These are phyloP conservation scores for Leptobrachium leishanense DNA, from an alignment of 2,113 vertebrate genomes.

Conservation along the genomic window DNA sequence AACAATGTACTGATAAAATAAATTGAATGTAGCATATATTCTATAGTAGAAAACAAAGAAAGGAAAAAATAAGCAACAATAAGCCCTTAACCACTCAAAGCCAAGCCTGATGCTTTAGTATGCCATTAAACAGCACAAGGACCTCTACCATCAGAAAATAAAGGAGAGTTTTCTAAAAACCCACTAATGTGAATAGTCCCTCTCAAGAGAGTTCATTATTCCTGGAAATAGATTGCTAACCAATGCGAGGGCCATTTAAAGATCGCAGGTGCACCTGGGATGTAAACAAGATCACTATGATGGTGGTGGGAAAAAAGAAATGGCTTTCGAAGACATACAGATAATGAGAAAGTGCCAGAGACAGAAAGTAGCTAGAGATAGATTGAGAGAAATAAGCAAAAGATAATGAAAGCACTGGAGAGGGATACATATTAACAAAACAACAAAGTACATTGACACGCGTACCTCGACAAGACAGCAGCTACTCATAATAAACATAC, in stretches of 20 bases:
- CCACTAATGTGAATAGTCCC: not conserved
- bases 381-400: too few species aligned
- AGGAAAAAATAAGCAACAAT: not conserved
- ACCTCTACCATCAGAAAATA: not conserved
- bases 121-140: constrained; percentile 2
- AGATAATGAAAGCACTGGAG: too few species aligned
- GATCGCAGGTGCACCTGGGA: constrained; percentile 5
- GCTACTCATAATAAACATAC: too few species aligned
- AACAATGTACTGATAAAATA: too few species aligned
- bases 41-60: too few species aligned
- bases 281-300: not conserved
- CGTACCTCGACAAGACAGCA: too few species aligned
- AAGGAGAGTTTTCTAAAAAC: not conserved
- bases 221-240: constrained; percentile 7
- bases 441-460: too few species aligned
- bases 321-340: not conserved
- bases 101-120: not conserved
- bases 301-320: not conserved
- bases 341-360: too few species aligned
- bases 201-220: constrained; percentile 3
- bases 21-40: too few species aligned
- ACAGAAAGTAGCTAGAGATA: too few species aligned
- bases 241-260: constrained; percentile 8
- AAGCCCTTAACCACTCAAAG: constrained; percentile 11
- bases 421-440: too few species aligned